Conservation (phyloP, 2,888 invertebrate genomes). For the Anoplius nigerrimus region DNA sequence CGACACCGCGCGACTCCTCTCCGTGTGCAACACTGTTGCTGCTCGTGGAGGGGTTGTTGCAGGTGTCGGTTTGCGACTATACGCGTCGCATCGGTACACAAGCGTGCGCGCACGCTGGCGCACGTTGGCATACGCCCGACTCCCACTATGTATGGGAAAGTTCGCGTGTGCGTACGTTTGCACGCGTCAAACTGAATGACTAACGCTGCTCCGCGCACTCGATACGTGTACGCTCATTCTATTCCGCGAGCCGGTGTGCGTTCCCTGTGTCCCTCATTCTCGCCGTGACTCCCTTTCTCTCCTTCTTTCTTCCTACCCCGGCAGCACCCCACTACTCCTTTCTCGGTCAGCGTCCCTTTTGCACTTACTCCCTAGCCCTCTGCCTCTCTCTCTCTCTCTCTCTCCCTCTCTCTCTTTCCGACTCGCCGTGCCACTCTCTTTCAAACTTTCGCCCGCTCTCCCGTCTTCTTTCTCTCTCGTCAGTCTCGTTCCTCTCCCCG, state of each 20-base stretch:
- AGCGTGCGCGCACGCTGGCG: slow-evolving; percentile 16
- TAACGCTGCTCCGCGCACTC: slow-evolving; percentile 43
- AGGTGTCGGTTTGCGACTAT: slow-evolving; percentile 14
- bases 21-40: slow-evolving; percentile 59
- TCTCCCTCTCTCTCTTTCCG: slow-evolving; percentile 10
- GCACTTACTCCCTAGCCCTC: slow-evolving; percentile 1
- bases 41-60: slow-evolving; percentile 38
- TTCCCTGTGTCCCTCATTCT: slow-evolving; percentile 18
- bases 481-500: neutral
- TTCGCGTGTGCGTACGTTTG: slow-evolving; percentile 1
- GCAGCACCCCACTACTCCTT: slow-evolving; percentile 10
- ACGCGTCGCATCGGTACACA: slow-evolving; percentile 11
- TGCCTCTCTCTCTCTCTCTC: neutral
- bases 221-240: slow-evolving; percentile 40
- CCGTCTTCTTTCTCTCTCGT: neutral
- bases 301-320: slow-evolving; percentile 14
- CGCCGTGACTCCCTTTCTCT: slow-evolving; percentile 12
- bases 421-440: slow-evolving; percentile 1
- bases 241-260: neutral
- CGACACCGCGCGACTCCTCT: slow-evolving; percentile 43
- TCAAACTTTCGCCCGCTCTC: neutral
- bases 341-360: neutral
- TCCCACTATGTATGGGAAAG: slow-evolving; percentile 16
- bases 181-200: slow-evolving; percentile 50
- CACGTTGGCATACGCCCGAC: slow-evolving; percentile 23